Percentiles rank a stretch among this genome's conserved stretches.
Conservation (phyloP, 2,113 vertebrate species). For the Emydocephalus ijimae region DNA sequence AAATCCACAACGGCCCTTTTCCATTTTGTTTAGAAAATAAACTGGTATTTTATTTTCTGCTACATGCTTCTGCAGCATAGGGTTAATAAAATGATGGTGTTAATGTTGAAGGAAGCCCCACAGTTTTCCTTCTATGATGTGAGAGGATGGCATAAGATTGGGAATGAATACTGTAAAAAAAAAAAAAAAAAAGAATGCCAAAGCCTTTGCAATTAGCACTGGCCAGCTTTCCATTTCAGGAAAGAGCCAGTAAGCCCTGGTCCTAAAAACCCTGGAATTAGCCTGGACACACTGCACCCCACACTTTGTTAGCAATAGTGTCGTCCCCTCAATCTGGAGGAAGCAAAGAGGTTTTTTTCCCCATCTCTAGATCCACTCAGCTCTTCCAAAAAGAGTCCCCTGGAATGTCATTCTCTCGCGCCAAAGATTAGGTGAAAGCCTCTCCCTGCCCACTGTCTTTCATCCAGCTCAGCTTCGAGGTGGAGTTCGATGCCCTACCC, state of each 20-base stretch:
- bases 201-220: slow-evolving; percentile 23
- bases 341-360: not conserved
- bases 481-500: slow-evolving; percentile 9
- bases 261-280: slow-evolving; percentile 32
- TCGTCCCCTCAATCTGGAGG: not conserved
- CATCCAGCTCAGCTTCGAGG: slow-evolving; percentile 12
- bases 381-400: slow-evolving; percentile 8
- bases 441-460: not conserved
- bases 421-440: not conserved
- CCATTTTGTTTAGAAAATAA: slow-evolving; percentile 28
- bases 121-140: not conserved
- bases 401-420: slow-evolving; percentile 21
- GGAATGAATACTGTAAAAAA: slow-evolving; percentile 21
- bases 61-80: slow-evolving; percentile 9
- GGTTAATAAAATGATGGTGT: slow-evolving; percentile 18
- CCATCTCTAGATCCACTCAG: not conserved
- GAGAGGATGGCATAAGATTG: not conserved
- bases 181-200: slow-evolving; percentile 3
- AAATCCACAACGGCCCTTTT: not conserved
- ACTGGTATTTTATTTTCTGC: slow-evolving; percentile 23
- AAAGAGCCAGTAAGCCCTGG: slow-evolving; percentile 22
- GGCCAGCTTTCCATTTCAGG: slow-evolving; percentile 12
- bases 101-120: slow-evolving; percentile 5
- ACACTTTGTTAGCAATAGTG: slow-evolving; percentile 20
- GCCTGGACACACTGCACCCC: slow-evolving; percentile 22